Base-by-base conservation (phyloP, 2,888 invertebrate species). In the Achlya flavicornis region DNA sequence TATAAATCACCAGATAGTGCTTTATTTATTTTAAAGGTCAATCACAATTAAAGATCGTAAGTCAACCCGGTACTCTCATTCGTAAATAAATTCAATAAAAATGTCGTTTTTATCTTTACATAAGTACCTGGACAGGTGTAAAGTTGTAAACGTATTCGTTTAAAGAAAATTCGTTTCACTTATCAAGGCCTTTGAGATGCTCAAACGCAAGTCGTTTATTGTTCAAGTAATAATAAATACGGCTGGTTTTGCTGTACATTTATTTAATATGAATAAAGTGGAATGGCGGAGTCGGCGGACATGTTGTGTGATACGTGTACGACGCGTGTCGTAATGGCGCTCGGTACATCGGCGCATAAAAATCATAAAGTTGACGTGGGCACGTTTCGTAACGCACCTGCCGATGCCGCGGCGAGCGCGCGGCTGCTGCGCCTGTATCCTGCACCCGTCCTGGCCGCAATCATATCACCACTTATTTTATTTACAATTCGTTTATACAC, bases 301-400 rank as follows among this genome's bases (percentile, higher is more conserved):
- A 83, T 86, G 81, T 84, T 84, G 82, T 77, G 78, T 83, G 80
- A 82, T 84, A 81, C 77, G 72, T 76, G 77, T 79, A 78, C 79
- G 79, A 76, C 78, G 82, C 80, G 80, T 88, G 84, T 85, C 83
- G 89, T 86, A 90, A 91, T 87, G 88, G 87, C 89, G 81, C 80
- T 72, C 85, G 79, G 81, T 77, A 78, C 79, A 79, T 83, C 76
- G 81, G 68, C 77, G 74, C 80, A 85, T 89, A 88, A 90, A 88
- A 90, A 89, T 90, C 80, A 85, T 85, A 85, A n/a, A 80, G 86
- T 80, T 83, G 86, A 83, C 85, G 83, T 83, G 80, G 78, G 72
- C 76, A 79, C 76, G 84, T 88, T 87, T 88, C 81, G 83, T 85
- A 86, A 86, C 83, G 79, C 87, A 89, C 89, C 88, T 89, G 88